Evolutionary conservation across 2,888 invertebrate species (phyloP).

Genomic region (Oeneis ivallda): DNA sequence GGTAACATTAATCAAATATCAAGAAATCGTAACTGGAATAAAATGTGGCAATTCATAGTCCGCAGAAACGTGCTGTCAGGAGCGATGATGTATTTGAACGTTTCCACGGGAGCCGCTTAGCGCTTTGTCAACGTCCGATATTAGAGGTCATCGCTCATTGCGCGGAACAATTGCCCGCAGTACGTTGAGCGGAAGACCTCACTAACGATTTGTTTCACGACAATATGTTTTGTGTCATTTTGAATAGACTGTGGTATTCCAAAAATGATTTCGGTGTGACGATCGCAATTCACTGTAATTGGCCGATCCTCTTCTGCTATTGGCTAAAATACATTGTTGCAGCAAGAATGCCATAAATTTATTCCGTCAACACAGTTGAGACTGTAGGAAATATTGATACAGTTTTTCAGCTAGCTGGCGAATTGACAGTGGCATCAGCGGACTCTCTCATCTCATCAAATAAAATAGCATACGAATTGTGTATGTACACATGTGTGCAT

Average conservation of each 20-base stretch:
- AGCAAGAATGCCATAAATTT: too few species aligned
- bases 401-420: too few species aligned
- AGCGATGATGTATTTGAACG: slow-evolving; percentile 79
- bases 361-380: too few species aligned
- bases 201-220: background rate
- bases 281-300: too few species aligned
- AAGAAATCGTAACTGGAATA: slow-evolving; percentile 72
- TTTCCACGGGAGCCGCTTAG: slow-evolving; percentile 73
- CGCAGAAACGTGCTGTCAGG: slow-evolving; percentile 72
- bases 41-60: slow-evolving; percentile 77
- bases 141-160: slow-evolving; percentile 76
- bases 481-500: too few species aligned
- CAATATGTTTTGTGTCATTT: background rate
- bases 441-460: too few species aligned
- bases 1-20: slow-evolving; percentile 71
- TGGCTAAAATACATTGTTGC: too few species aligned
- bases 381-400: too few species aligned
- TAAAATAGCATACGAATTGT: too few species aligned
- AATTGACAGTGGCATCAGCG: too few species aligned
- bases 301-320: too few species aligned
- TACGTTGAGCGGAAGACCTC: background rate
- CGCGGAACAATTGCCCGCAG: slow-evolving; percentile 33
- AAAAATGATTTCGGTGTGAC: too few species aligned
- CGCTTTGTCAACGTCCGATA: slow-evolving; percentile 79
- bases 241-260: background rate